Conservation (phyloP, 2,797 vertebrate species). For the Mycteria americana region DNA sequence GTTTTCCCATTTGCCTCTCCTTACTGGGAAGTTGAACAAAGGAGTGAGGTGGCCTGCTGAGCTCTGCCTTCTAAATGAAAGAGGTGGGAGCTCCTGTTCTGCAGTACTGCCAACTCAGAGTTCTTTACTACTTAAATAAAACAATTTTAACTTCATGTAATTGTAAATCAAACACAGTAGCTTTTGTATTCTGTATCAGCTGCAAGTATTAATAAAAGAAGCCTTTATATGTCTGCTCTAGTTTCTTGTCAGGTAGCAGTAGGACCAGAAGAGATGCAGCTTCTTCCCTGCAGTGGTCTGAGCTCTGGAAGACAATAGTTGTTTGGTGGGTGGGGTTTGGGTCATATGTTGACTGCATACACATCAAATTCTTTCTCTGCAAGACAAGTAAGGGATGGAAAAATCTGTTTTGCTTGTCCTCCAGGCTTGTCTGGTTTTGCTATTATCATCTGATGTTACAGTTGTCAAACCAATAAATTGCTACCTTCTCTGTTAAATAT, state of each 20-base stretch:
- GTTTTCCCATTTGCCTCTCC: neutral
- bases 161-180: neutral
- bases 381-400: neutral
- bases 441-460: neutral
- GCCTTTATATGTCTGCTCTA: neutral
- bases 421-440: neutral
- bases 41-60: neutral
- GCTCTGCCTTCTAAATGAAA: neutral
- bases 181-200: neutral
- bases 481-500: neutral
- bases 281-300: neutral
- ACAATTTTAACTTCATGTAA: neutral
- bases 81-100: neutral
- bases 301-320: neutral
- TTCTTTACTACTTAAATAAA: neutral
- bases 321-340: neutral
- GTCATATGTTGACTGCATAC: neutral
- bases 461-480: neutral
- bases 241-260: neutral
- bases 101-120: neutral
- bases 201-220: neutral
- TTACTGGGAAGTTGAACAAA: neutral
- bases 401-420: neutral
- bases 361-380: neutral
- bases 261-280: neutral